These are phyloP conservation scores for Glaucopsyche alexis DNA, from an alignment of 2,888 invertebrate species.

Conservation along the genomic window DNA sequence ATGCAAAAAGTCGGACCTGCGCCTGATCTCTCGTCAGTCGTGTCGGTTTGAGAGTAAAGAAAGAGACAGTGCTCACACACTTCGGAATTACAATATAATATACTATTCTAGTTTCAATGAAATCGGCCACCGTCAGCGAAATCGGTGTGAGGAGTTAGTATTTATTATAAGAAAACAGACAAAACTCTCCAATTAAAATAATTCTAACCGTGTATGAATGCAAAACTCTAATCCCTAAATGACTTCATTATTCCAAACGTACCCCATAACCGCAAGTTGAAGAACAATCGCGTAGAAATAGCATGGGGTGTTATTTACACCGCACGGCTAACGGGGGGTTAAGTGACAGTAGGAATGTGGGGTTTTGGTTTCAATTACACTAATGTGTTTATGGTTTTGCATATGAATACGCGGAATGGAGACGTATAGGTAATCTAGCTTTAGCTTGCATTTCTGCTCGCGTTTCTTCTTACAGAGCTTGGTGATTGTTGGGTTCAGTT, in stretches of 20 bases:
- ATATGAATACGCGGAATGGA: not conserved
- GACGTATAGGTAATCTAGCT: not conserved
- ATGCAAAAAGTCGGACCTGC: too few species aligned
- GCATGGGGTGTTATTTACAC: not conserved
- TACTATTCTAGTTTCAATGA: too few species aligned
- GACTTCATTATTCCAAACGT: not conserved
- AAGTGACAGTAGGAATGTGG: not conserved
- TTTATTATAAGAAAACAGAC: too few species aligned
- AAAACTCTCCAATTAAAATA: not conserved
- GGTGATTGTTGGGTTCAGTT: too few species aligned
- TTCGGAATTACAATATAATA: too few species aligned
- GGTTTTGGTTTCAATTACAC: not conserved
- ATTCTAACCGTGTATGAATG: not conserved
- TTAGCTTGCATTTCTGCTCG: not conserved
- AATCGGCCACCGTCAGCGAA: too few species aligned
- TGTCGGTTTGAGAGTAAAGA: too few species aligned
- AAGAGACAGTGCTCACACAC: too few species aligned
- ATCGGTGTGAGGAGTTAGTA: too few species aligned
- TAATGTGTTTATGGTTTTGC: constrained; percentile 15
- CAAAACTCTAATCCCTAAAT: not conserved
- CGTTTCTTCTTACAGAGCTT: too few species aligned
- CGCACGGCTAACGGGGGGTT: constrained; percentile 6
- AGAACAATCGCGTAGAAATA: constrained; percentile 5
- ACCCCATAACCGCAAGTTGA: constrained; percentile 1
- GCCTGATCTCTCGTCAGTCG: too few species aligned